Evolutionary conservation across 2,888 invertebrate species (phyloP), one percentile per base, ranked within the genome.

Genomic region (Kuschelorhynchus macadamiae): DNA sequence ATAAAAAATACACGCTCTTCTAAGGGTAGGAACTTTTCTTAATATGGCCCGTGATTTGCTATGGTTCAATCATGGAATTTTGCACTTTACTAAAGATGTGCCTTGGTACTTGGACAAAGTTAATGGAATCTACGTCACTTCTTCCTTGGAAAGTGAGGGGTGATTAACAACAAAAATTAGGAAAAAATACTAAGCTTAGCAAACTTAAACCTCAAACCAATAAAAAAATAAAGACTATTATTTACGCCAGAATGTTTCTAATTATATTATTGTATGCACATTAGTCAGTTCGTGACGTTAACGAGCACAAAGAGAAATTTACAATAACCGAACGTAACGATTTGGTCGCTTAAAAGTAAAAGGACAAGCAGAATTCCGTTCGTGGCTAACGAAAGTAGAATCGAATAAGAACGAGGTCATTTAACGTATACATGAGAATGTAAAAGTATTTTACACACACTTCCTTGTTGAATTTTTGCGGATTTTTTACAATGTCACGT

Each of bases 341-440:
- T 39, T 64, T 16, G 39, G 12, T n/a, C 42, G 21, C 8, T 49
- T 60, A 69, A 64, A 69, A 69, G 69, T 69, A 69, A 69, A 65
- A 69, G 69, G 64, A 69, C 59, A 50, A 59, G 64, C 47, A 60
- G 44, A 55, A 46, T 53, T 65, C 60, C 42, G 55, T 65, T 65
- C 49, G 55, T 60, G 64, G 55, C 53, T 36, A 69, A 69, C 50
- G 69, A 69, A 69, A 69, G 69, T 65, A 63, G 18, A 46, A 33
- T 49, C 59, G 63, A 68, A 63, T 53, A 39, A 46, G 63, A 57
- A 59, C 68, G 63, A 68, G 68, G 68, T 68, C 68, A 50, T 41
- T 55, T 47, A 33, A 42, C 16, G 42, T 49, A 50, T 49, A 17
- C 59, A 36, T 42, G 61, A 44, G 67, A 67, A 53, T 61, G 67